Base-by-base conservation (phyloP, 2,113 vertebrate species). In the Chaetodon trifascialis region DNA sequence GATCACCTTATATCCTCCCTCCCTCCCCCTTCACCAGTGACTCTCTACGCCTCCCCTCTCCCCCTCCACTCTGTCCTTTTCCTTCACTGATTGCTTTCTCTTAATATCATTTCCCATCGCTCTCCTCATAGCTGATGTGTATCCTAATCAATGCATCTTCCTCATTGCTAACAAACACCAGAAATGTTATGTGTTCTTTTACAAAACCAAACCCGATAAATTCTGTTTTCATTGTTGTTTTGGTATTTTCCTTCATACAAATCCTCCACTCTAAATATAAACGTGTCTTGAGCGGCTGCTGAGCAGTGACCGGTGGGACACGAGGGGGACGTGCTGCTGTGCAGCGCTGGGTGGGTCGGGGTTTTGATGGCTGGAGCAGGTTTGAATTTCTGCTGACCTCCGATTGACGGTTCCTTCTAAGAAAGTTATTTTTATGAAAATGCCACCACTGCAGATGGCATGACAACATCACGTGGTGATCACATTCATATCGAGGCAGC, bases 261-360 rank as follows among this genome's bases (percentile, higher is more conserved):
- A 85, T 83, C 46, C 36, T 21, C 63, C 16, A 6, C 55, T 84
- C 87, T 91, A 86, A 89, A 92, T 87, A 84, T 86, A 91, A 81
- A 74, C 79, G 36, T n/a, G 46, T 49, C 47, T n/a, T 15, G 38
- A 70, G 64, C 42, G 58, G 30, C 30, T 30, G 47, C 62, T 30
- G 73, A 59, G 76, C 69, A 85, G 79, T 54, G 69, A 71, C 17
- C 49, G 30, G 56, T 70, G 73, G 62, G 36, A 1, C 25, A 87
- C 54, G 80, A 84, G 90, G 78, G 73, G 34, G 77, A 85, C 38
- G 79, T 85, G 87, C 69, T 34, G 58, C 72, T 75, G 80, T 65
- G 36, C 47, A 16, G 36, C 2, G 0, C 54, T 15, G 76, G 60
- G 12, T 21, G n/a, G 63, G 7, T 36, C 6, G 2, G 52, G 65